phyloP scores from a whole-genome alignment of 2,797 vertebrate genomes.

The Gorsachius magnificus region DNA sequence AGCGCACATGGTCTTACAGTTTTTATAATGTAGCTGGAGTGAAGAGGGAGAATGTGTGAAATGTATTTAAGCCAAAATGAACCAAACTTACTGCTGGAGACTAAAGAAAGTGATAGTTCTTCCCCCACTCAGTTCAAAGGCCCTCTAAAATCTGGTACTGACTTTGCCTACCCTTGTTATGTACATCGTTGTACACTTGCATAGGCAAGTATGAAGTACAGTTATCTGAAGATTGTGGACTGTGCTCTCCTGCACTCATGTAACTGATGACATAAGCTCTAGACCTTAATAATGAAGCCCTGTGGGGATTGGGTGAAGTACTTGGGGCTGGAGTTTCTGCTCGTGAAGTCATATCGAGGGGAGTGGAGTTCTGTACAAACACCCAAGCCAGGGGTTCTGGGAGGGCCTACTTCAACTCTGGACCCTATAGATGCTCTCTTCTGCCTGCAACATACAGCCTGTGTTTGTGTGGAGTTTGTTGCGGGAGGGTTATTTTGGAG shows the following conservation, averaged over 20 bases:
- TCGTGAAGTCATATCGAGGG: background rate
- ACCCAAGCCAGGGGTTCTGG: background rate
- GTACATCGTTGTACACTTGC: background rate
- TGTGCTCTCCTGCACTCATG: rapidly evolving
- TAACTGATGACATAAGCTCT: background rate
- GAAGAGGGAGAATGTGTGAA: background rate
- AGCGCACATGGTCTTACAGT: background rate
- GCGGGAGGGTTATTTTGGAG: background rate
- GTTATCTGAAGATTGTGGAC: background rate
- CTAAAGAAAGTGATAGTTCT: background rate
- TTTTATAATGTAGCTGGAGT: background rate
- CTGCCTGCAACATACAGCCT: rapidly evolving
- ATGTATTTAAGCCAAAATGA: background rate
- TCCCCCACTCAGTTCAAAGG: background rate
- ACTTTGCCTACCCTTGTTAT: background rate
- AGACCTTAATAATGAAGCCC: background rate
- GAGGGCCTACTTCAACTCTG: background rate
- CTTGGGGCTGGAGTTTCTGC: background rate
- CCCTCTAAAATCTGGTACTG: background rate
- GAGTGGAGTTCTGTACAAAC: background rate
- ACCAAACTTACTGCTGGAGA: background rate
- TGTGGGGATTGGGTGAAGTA: background rate
- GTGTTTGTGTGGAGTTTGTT: background rate
- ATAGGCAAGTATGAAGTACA: background rate
- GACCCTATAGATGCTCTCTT: background rate